Evolutionary conservation across 2,888 invertebrate genomes (phyloP), one percentile per base, ranked within the genome.

Genomic region (Tryphoninae sp.): DNA sequence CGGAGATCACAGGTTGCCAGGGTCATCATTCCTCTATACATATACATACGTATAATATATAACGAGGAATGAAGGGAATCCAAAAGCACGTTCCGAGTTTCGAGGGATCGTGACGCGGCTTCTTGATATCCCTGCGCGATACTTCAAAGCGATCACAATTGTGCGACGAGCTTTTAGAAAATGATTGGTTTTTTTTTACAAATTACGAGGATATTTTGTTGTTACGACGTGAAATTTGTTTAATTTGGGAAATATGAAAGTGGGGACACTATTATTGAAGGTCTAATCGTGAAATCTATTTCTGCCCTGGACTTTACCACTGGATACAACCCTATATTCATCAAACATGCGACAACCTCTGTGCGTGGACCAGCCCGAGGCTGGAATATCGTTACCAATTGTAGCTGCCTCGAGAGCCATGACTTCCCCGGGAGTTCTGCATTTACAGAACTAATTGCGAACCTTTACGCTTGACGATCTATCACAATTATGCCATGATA

Each of bases 361-460:
- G 7, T 19, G 55, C 69, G 62, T 61, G 61, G 68, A 68, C 68
- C 68, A 45, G 42, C 23, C 42, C 62, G 64, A 69, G 71, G 45
- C 71, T 64, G 61, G 13, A 62, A 51, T 68, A 76, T 69, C 64
- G 82, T 58, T 33, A 76, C 58, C 76, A 82, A 82, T 79, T 82
- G 79, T 79, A 67, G 62, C 76, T 72, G 72, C 58, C 76, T 58
- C 68, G 64, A 79, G 79, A 76, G 72, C 75, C 61, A 42, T 71
- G 73, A 79, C 68, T 71, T 68, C 6, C 33, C 77, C 64, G 55
- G 45, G 77, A 71, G 62, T 69, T 77, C 65, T 76, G 62, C 82
- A 82, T 82, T 82, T 82, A 77, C 82, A 82, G 76, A 82, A 82
- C 82, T 82, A 82, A 82, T 82, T 82, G 82, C 79, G 72, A 82